Evolutionary conservation across 2,113 vertebrate species (phyloP), one percentile per base, ranked within the genome.

Genomic region (Pao palembangensis): DNA sequence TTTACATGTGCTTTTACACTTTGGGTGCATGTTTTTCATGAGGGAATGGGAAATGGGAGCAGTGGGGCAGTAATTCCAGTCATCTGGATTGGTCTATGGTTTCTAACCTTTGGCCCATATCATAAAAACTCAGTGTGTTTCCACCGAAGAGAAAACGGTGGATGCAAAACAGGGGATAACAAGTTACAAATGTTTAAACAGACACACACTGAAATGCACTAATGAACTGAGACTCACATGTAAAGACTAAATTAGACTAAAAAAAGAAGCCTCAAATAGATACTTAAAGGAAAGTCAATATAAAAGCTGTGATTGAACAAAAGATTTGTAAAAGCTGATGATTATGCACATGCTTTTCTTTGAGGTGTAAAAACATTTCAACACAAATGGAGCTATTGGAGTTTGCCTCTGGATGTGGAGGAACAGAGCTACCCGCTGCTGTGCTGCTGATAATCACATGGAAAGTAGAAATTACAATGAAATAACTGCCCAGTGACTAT

Each of bases 71-170:
- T 72, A 69, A 72, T 77, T 65, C 15, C 69, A 62, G 70, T 73
- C 68, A 75, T 64, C 69, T 74, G 78, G 60, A 49, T 52, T 55
- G 61, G 64, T 58, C 69, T 67, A 59, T 28, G 61, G 64, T 68
- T 58, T 64, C 60, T 79, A 74, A 84, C 66, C 71, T 86, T 74
- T 85, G 79, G 55, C 79, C 75, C 65, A 85, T 64, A 85, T 76
- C 63, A 60, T 57, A 77, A 79, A 47, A 51, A 52, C 62, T 69
- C 28, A 50, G 54, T 61, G 72, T 76, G 61, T 70, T 72, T 78
- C 66, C 61, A 76, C 64, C 59, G 60, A 55, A 73, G 50, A 81
- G 49, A 65, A 55, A 53, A 51, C 47, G 4, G 46, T 67, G 66
- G 61, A 69, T 59, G 62, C 46, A 57, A 71, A 74, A 71, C 52